Evolutionary conservation across 2,797 vertebrate species (phyloP).

Genomic region (Trematomus bernacchii): DNA sequence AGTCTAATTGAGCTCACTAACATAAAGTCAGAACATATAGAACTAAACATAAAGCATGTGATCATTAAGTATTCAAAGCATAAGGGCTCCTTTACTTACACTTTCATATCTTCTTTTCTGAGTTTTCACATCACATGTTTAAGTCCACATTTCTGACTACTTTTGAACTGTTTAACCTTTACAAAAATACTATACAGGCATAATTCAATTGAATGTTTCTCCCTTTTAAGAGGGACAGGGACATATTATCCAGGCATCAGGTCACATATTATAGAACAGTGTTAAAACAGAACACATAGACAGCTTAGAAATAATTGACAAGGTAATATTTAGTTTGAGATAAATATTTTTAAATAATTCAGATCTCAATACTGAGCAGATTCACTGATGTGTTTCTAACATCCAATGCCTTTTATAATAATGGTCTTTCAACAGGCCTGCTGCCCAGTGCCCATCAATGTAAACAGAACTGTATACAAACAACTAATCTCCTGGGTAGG

Average conservation of each 20-base stretch:
- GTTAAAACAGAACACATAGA: too few species aligned
- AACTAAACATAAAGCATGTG: constrained; percentile 27
- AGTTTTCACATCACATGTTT: background rate
- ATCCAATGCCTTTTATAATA: background rate
- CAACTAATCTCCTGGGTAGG: too few species aligned
- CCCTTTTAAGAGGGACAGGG: background rate
- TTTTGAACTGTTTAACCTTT: background rate
- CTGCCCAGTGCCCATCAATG: background rate
- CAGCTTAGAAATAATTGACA: background rate
- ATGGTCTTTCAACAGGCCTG: background rate
- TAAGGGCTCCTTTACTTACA: background rate
- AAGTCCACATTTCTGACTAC: background rate
- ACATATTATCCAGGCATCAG: background rate
- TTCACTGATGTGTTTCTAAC: background rate
- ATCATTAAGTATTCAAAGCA: background rate
- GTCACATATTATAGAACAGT: background rate
- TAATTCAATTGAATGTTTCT: background rate
- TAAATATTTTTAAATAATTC: background rate
- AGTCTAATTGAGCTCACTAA: background rate
- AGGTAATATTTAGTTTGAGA: background rate
- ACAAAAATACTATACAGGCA: background rate
- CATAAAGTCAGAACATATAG: background rate
- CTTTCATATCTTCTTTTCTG: too few species aligned
- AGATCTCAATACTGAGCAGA: background rate
- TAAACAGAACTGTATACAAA: background rate